Percentiles rank a stretch among this genome's conserved stretches.
Conservation (phyloP, 2,113 vertebrate genomes). For the Anguilla rostrata region DNA sequence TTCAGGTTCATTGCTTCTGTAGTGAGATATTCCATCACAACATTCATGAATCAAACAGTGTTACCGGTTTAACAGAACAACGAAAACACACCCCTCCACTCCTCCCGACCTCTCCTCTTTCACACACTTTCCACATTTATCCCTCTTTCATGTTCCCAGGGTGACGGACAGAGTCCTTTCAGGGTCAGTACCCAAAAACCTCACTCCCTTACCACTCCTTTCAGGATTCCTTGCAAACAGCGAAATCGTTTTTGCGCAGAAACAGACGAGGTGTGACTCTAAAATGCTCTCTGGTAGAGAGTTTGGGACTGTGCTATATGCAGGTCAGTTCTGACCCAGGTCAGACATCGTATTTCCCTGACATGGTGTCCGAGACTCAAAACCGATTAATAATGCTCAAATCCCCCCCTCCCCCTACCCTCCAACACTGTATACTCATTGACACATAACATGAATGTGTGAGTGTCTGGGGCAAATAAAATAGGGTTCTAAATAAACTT, state of each 20-base stretch:
- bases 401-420: neutral
- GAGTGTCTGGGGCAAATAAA: neutral
- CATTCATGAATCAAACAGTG: neutral
- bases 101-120: neutral
- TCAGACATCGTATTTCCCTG: neutral
- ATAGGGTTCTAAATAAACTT: neutral
- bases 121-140: neutral
- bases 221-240: neutral
- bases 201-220: neutral
- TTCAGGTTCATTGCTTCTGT: neutral
- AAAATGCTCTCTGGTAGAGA: neutral
- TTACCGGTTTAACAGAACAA: neutral
- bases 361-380: neutral
- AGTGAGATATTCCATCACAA: neutral
- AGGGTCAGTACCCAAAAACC: neutral
- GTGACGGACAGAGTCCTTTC: neutral
- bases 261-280: conserved; percentile 2
- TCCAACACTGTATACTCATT: neutral
- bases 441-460: neutral
- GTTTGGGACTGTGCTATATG: neutral
- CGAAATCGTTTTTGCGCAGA: conserved; percentile 3
- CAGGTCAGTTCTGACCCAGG: neutral
- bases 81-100: neutral
- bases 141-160: conserved; percentile 11
- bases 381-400: neutral